Conservation (phyloP, 2,888 invertebrate genomes). For the Odiellus spinosus region DNA sequence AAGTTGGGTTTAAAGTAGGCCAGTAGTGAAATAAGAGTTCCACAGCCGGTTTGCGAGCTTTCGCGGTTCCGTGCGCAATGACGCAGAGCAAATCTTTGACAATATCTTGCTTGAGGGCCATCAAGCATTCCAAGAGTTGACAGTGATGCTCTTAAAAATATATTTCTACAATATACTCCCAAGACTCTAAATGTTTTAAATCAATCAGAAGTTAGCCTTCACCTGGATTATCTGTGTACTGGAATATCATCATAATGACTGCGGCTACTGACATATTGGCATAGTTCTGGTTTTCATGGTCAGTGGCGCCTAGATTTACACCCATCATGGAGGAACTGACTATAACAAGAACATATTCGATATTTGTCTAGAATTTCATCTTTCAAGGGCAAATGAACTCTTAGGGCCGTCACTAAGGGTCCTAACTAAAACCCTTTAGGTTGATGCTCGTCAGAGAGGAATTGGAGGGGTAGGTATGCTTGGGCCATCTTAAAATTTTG, state of each 20-base stretch:
- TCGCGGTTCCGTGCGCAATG: constrained; percentile 88
- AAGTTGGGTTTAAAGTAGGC: constrained; percentile 90
- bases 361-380: no score
- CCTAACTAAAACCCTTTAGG: no score
- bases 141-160: constrained; percentile 70
- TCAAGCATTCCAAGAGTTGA: constrained; percentile 84
- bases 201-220: constrained; percentile 20
- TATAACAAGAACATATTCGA: background rate
- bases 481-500: no score
- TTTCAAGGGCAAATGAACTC: no score
- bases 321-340: constrained; percentile 1
- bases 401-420: no score
- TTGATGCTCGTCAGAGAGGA: no score
- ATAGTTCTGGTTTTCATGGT: constrained; percentile 23
- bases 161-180: background rate
- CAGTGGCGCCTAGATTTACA: constrained; percentile 2
- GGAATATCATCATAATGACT: constrained; percentile 93
- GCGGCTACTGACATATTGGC: constrained; percentile 41
- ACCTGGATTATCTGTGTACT: constrained; percentile 86
- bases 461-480: no score
- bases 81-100: constrained; percentile 87
- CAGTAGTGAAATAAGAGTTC: constrained; percentile 96
- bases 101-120: constrained; percentile 79
- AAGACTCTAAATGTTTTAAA: background rate
- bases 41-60: constrained; percentile 84